phyloP scores from a whole-genome alignment of 2,888 invertebrate genomes.

The Phaonia tiefii region DNA sequence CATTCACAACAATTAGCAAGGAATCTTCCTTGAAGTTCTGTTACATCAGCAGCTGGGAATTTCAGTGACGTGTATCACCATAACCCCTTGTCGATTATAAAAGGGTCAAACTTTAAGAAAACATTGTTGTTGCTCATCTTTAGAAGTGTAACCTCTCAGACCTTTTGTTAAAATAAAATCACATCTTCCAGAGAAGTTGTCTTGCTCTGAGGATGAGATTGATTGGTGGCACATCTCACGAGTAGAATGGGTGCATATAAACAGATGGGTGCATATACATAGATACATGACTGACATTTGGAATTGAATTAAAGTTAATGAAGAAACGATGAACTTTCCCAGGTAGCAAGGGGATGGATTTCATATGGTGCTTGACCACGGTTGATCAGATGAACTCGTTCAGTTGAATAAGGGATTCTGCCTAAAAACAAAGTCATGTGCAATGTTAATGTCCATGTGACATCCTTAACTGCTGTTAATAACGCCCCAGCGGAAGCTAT shows the following conservation, averaged over 20 bases:
- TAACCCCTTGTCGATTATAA: conserved; percentile 19
- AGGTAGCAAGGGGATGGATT: background rate
- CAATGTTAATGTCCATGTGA: background rate
- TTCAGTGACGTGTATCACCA: background rate
- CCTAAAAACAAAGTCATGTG: background rate
- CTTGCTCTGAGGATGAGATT: no score
- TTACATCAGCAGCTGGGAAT: background rate
- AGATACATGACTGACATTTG: background rate
- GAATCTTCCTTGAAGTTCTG: background rate
- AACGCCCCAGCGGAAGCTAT: conserved; percentile 38
- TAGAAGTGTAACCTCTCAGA: background rate
- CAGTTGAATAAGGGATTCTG: no score
- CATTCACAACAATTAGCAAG: background rate
- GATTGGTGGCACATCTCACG: no score
- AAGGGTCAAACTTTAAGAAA: conserved; percentile 8
- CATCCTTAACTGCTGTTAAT: background rate
- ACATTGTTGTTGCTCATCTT: background rate
- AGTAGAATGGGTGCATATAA: no score
- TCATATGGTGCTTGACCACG: no score
- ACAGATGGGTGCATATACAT: no score
- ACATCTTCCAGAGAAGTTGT: no score
- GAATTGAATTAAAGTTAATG: conserved; percentile 1
- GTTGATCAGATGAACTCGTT: no score
- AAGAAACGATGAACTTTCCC: background rate
- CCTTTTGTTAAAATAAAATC: no score